A percentile compares a stretch with the other conserved stretches of the same genome.
Conservation (phyloP, 2,888 invertebrate species). For the Diloba caeruleocephala region DNA sequence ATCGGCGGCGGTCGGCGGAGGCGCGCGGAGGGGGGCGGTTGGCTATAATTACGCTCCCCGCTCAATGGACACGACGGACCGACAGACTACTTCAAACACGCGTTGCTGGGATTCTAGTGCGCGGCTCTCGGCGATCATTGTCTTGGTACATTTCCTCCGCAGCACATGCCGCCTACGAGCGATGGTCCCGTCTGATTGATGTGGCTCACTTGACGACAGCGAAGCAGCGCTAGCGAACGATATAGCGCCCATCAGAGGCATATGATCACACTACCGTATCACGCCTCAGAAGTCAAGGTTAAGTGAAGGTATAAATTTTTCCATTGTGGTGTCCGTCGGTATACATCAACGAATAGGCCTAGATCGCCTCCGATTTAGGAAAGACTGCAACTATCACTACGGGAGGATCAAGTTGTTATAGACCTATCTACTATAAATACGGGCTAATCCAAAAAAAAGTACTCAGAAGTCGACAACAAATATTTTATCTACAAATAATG, state of each 20-base stretch:
- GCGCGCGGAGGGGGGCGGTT: conserved; percentile 51
- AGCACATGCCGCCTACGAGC: conserved; percentile 15
- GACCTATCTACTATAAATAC: too few species aligned
- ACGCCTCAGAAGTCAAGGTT: too few species aligned
- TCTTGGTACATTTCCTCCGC: conserved; percentile 48
- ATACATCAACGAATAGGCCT: conserved; percentile 12
- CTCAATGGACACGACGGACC: conserved; percentile 66
- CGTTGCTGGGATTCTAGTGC: conserved; percentile 65
- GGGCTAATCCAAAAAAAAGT: too few species aligned
- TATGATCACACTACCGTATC: background rate
- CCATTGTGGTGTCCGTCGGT: conserved; percentile 1
- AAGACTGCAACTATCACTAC: too few species aligned
- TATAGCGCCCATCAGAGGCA: background rate
- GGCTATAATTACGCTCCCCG: conserved; percentile 58
- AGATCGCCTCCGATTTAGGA: background rate
- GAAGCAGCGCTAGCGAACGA: background rate
- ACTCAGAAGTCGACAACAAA: too few species aligned
- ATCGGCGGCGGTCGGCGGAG: conserved; percentile 63
- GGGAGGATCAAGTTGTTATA: too few species aligned
- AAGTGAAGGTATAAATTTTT: too few species aligned
- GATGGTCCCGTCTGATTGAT: conserved; percentile 30
- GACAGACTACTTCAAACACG: conserved; percentile 65
- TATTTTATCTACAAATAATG: too few species aligned
- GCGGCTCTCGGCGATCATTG: conserved; percentile 52
- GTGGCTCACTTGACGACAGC: conserved; percentile 6